Base-by-base conservation (phyloP, 2,797 vertebrate species). In the Catostomus latipinnis region DNA sequence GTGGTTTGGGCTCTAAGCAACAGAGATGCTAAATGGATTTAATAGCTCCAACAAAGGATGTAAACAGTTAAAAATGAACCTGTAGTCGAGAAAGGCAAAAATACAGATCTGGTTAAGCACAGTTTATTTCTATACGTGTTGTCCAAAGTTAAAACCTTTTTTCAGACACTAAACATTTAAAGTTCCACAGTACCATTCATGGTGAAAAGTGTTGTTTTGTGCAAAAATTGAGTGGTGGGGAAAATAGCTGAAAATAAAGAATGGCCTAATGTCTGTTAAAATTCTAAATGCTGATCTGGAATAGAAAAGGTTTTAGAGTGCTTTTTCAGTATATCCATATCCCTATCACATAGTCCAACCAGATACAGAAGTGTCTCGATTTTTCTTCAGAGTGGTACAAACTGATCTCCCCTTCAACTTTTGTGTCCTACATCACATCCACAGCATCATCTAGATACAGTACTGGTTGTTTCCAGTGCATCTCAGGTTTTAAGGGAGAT, bases 401-500 rank as follows among this genome's bases (percentile, higher is more conserved):
- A 77, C 88, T 88, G 78, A 96, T 90, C 82, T 95, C 93, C 0
- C 96, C 96, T 1, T 85, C 86, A 0, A 96, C 83, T 80, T 82
- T 85, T 0, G 95, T 96, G 88, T 96, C 96, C 74, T 97, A 96
- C 75, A 92, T 91, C 67, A 97, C 95, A 0, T 93, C 93, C 76
- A 93, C 92, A 0, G 95, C 92, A 13, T 92, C 88, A 74, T 96
- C 94, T 82, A 96, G 88, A 86, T 96, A 96, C 57, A 96, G 91
- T 58, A 96, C 89, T 0, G 95, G 93, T 87, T 97, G 96, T 86
- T 96, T 96, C 96, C 96, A 97, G 92, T 96, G 96, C 0, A 96
- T 97, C 89, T 95, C 95, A 0, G 94, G 93, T 3, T 94, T 92
- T 78, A 96, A 97, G 0, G 96, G 96, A 4, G 95, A 96, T 16